A percentile compares a stretch with the other conserved stretches of the same genome.
Conservation (phyloP, 2,888 invertebrate genomes). For the Cremastinae sp. region DNA sequence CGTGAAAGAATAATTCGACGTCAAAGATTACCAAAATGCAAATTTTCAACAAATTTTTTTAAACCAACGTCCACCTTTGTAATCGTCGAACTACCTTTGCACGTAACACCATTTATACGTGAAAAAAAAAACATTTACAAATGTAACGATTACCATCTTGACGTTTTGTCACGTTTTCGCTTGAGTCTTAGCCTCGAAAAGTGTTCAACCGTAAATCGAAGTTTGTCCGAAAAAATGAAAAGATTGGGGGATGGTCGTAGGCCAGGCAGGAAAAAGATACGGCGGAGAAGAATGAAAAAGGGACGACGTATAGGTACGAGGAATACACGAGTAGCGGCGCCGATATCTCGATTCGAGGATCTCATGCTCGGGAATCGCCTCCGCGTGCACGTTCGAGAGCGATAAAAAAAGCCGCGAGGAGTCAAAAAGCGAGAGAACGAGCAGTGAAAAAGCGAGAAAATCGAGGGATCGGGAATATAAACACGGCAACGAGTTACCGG, state of each 20-base stretch:
- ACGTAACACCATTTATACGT: too few species aligned
- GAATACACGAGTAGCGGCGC: constrained; percentile 70
- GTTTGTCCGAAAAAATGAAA: constrained; percentile 61
- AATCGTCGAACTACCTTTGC: too few species aligned
- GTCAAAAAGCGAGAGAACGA: constrained; percentile 26
- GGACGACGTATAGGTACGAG: constrained; percentile 31
- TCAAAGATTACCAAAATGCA: too few species aligned
- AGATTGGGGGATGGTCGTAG: constrained; percentile 64
- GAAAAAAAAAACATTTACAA: too few species aligned
- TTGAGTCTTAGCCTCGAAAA: too few species aligned
- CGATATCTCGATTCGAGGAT: constrained; percentile 70
- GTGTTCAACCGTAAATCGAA: too few species aligned
- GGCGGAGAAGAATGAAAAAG: constrained; percentile 46
- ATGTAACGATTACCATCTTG: too few species aligned
- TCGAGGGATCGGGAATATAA: constrained; percentile 26
- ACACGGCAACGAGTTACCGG: constrained; percentile 24
- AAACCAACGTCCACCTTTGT: too few species aligned
- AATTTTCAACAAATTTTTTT: too few species aligned
- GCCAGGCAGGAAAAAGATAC: constrained; percentile 53
- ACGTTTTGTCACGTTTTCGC: too few species aligned
- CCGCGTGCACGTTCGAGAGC: constrained; percentile 14
- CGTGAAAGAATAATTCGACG: too few species aligned
- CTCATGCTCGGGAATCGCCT: constrained; percentile 56
- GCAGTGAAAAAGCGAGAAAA: constrained; percentile 40
- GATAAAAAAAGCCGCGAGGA: constrained; percentile 23